Evolutionary conservation across 2,113 vertebrate species (phyloP), one percentile per base, ranked within the genome.

Genomic region (Cebidichthys violaceus): DNA sequence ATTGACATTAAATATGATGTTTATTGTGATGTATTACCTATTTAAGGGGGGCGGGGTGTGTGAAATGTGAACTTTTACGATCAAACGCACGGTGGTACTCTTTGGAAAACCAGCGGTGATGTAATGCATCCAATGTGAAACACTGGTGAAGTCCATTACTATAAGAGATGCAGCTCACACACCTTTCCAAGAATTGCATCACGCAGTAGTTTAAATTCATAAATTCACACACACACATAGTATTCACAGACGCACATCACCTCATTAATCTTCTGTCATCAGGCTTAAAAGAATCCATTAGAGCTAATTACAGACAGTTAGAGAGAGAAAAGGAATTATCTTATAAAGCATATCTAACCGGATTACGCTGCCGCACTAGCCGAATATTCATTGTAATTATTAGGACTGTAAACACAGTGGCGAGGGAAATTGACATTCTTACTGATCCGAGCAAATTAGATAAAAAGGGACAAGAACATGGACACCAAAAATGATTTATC

Each of bases 291-390:
- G 35, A 92, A 78, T 81, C 75, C 67, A 91, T 93, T 90, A 90
- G 68, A 70, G 66, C 61, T 84, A 88, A 92, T 90, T 86, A 88
- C 50, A 43, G 84, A 84, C 80, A 90, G 88, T 93, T 88, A 88
- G 69, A 76, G 47, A 76, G 61, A 77, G 72, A 69, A 82, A 79
- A 89, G 52, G 66, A 85, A 85, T 81, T 4, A 86, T 79, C 61
- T 59, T 75, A 70, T 75, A 71, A 81, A 77, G 74, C 75, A 83
- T 60, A 81, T 90, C 50, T 75, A 84, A 79, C 70, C 27, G 62
- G 83, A 87, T 84, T 83, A 88, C 15, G 22, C 67, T 41, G 54
- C 29, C 47, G 27, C 71, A 72, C 79, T 83, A 79, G 41, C 29
- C 1, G 4, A 47, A 70, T 55, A 82, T 64, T 73, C 9, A 27